A percentile compares a stretch with the other conserved stretches of the same genome.
Conservation (phyloP, 2,888 invertebrate species). For the Stenichneumon culpator region DNA sequence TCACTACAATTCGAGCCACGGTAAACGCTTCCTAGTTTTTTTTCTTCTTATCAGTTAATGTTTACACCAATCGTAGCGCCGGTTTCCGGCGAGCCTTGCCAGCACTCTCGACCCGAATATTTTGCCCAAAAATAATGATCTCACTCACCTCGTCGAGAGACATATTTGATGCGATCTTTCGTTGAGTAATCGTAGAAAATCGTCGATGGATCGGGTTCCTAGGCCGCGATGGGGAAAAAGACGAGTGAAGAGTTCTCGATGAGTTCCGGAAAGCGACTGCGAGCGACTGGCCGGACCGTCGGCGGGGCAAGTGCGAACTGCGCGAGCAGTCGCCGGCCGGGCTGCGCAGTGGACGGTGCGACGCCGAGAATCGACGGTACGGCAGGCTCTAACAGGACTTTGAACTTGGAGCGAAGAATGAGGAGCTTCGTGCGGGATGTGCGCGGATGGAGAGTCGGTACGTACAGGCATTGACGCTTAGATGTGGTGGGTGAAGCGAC, state of each 20-base stretch:
- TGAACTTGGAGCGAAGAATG: not conserved
- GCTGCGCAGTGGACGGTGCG: not conserved
- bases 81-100: too few relatives aligned
- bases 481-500: too few relatives aligned
- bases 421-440: not conserved
- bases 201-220: too few relatives aligned
- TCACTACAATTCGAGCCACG: too few relatives aligned
- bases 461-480: not conserved
- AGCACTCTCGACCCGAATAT: too few relatives aligned
- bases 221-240: too few relatives aligned
- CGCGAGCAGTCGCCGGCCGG: constrained; percentile 4
- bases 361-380: not conserved
- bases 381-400: constrained; percentile 1
- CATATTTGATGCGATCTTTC: constrained; percentile 4
- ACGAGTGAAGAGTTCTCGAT: not conserved
- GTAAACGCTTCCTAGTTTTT: too few relatives aligned
- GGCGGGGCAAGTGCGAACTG: not conserved
- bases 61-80: too few relatives aligned
- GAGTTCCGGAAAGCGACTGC: not conserved
- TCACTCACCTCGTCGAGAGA: constrained; percentile 54
- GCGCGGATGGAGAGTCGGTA: not conserved
- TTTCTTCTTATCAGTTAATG: too few relatives aligned
- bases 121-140: not conserved
- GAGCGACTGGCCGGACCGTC: not conserved
- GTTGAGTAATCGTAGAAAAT: too few relatives aligned